These are phyloP conservation scores for Tetraodon nigroviridis DNA, from an alignment of 2,113 vertebrate genomes.

Conservation along the genomic window DNA sequence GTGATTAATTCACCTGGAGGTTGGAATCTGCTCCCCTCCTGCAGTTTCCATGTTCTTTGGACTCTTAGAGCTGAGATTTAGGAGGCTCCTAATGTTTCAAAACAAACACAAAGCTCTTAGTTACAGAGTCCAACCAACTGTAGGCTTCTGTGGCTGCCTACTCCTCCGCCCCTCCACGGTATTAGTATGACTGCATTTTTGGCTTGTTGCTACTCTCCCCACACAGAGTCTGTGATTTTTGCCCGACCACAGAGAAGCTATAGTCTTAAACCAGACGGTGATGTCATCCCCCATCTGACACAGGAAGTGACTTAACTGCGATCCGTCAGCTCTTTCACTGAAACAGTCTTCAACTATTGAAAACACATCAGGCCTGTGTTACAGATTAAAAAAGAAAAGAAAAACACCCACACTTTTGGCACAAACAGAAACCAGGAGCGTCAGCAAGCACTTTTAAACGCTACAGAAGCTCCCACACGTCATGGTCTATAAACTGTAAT, in stretches of 20 bases:
- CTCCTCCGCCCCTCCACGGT: conserved; percentile 42
- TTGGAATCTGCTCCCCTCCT: conserved; percentile 28
- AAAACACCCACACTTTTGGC: too few species aligned
- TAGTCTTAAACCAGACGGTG: conserved; percentile 66
- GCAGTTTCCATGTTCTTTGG: conserved; percentile 13
- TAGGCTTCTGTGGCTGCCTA: conserved; percentile 25
- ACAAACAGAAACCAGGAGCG: too few species aligned
- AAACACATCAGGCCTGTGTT: conserved; percentile 27
- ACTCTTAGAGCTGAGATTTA: conserved; percentile 42
- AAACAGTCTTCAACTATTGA: conserved; percentile 32
- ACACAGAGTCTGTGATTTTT: conserved; percentile 61
- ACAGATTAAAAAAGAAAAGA: conserved; percentile 9
- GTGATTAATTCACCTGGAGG: conserved; percentile 49
- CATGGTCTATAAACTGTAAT: conserved; percentile 28
- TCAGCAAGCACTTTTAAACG: too few species aligned
- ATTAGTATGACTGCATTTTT: conserved; percentile 66
- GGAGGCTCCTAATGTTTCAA: conserved; percentile 38
- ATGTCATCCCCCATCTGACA: conserved; percentile 60
- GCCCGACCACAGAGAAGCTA: conserved; percentile 58
- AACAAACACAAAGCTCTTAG: conserved; percentile 62
- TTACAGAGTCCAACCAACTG: conserved; percentile 56
- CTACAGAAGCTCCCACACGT: conserved; percentile 26
- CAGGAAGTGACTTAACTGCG: conserved; percentile 66
- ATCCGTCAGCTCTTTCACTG: conserved; percentile 33
- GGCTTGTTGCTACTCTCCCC: conserved; percentile 52